Evolutionary conservation across 2,797 vertebrate species (phyloP), one percentile per base, ranked within the genome.

Genomic region (Staurois parvus): DNA sequence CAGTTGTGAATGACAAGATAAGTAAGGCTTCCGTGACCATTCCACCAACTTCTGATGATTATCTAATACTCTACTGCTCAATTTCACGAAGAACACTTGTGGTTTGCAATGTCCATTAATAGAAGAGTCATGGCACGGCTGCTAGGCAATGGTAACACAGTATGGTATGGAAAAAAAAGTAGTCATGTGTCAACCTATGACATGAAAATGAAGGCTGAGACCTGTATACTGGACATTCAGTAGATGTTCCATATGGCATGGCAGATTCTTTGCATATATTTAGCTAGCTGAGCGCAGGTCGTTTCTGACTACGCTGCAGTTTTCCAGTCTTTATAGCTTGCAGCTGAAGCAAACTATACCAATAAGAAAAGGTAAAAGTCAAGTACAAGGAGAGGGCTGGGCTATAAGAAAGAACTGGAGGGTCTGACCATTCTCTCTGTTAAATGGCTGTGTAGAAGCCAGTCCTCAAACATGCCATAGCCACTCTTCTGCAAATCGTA

Each of bases 61-160:
- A 26, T 64, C n/a, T 13, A 64, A 64, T 64, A 24, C 59, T 26
- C 59, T 26, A 26, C 37, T 64, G 59, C 59, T 64, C 59, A 64
- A 13, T 26, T 64, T 26, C n/a, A 26, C 7, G 13, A 24, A 24
- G 52, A 21, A 24, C 52, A 59, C 52, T 24, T 59, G 21, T 9
- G 52, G 52, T 59, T 6, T 59, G 52, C 52, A 24, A 59, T 59
- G 52, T 59, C 52, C 52, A 59, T 24, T 59, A 59, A 59, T 66
- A 26, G 59, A 26, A 64, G 12, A 45, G n/a, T 9, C 59, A 64
- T 64, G 6, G 21, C 59, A 64, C 24, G 6, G 64, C 64, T 66
- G 64, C 64, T 29, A 72, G 68, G 68, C 29, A 72, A 19, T 29
- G 66, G 17, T 68, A 28, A 68, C 66, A 68, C 66, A 68, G 28